phyloP scores from a whole-genome alignment of 1,140 invertebrate genomes.

The Sitobion miscanthi region DNA sequence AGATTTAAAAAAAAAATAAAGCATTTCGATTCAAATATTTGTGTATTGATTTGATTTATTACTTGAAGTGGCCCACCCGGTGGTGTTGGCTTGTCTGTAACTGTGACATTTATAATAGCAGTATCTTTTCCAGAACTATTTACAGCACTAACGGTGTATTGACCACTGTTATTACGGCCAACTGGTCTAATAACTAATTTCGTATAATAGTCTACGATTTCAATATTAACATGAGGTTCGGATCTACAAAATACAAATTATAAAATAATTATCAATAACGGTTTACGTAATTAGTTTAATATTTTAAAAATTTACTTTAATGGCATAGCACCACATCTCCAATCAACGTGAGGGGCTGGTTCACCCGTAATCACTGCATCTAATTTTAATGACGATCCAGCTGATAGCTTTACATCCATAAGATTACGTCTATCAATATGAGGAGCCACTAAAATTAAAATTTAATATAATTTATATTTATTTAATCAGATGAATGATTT shows the following conservation, averaged over 20 bases:
- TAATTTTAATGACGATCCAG: conserved; percentile 89
- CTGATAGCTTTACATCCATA: conserved; percentile 86
- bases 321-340: conserved; percentile 76
- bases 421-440: conserved; percentile 94
- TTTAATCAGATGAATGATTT: background rate
- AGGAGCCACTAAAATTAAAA: conserved; percentile 76
- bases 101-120: conserved; percentile 87
- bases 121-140: conserved; percentile 87
- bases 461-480: background rate
- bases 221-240: conserved; percentile 66
- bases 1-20: conserved; percentile 56
- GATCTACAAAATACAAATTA: conserved; percentile 55
- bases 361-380: conserved; percentile 91
- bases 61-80: conserved; percentile 86
- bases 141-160: conserved; percentile 85
- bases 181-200: conserved; percentile 85
- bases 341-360: conserved; percentile 87
- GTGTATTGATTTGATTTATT: background rate
- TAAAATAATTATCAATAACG: background rate
- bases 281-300: background rate
- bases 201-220: conserved; percentile 86
- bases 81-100: conserved; percentile 86
- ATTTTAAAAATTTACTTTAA: conserved; percentile 60
- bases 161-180: conserved; percentile 80
- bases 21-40: background rate